phyloP scores from a whole-genome alignment of 2,888 invertebrate species.

The Hesperia comma region DNA sequence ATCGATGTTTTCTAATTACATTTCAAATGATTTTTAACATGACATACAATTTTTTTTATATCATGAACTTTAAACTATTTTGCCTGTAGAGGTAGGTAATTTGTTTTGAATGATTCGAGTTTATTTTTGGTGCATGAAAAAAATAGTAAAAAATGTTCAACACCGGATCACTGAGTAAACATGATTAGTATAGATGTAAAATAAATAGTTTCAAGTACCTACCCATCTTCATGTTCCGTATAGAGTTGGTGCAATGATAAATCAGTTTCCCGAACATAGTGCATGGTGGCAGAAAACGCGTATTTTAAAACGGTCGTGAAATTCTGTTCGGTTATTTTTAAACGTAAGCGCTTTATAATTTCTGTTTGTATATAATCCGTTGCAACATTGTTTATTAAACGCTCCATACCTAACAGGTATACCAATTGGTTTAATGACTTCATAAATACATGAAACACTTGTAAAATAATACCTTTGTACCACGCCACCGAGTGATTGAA shows the following conservation, averaged over 20 bases:
- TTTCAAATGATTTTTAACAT: slow-evolving; percentile 50
- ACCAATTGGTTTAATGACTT: slow-evolving; percentile 55
- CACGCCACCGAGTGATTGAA: slow-evolving; percentile 84
- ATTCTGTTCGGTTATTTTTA: slow-evolving; percentile 35
- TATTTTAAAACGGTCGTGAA: slow-evolving; percentile 36
- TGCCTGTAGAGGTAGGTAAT: slow-evolving; percentile 70
- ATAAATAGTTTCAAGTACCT: slow-evolving; percentile 46
- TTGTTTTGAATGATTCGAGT: slow-evolving; percentile 68
- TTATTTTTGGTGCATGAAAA: slow-evolving; percentile 73
- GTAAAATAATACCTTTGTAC: slow-evolving; percentile 75
- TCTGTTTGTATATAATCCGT: slow-evolving; percentile 42
- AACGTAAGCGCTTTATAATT: slow-evolving; percentile 45
- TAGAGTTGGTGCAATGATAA: slow-evolving; percentile 34
- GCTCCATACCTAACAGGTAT: slow-evolving; percentile 45
- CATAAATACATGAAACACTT: slow-evolving; percentile 75
- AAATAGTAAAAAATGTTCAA: slow-evolving; percentile 46
- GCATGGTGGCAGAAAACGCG: slow-evolving; percentile 64
- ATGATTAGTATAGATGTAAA: slow-evolving; percentile 32
- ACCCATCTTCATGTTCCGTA: slow-evolving; percentile 38
- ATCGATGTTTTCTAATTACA: slow-evolving; percentile 67
- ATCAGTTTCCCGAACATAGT: slow-evolving; percentile 44
- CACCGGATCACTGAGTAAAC: slow-evolving; percentile 22
- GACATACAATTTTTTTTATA: slow-evolving; percentile 40
- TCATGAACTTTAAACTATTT: slow-evolving; percentile 63
- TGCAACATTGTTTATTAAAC: slow-evolving; percentile 45